Evolutionary conservation across 1,140 invertebrate species (phyloP).

Genomic region (Pseudomyrmex dendroicus): DNA sequence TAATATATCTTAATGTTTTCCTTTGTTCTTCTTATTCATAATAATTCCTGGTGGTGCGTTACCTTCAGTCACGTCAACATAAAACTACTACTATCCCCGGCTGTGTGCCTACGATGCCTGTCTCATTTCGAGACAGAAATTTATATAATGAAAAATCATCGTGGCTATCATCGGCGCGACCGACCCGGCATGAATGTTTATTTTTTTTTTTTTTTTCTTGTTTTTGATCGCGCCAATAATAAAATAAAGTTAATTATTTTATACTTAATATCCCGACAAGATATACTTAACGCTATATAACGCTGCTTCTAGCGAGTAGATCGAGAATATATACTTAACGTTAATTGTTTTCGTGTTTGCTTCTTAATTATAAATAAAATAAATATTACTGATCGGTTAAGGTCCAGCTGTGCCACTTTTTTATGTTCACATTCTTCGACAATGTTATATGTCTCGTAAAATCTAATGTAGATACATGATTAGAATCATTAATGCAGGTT

Average conservation of each 20-base stretch:
- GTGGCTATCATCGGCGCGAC: too few species aligned
- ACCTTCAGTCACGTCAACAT: neutral
- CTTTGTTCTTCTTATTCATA: constrained; percentile 34
- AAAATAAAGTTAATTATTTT: too few species aligned
- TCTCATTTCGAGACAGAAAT: too few species aligned
- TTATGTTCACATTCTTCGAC: constrained; percentile 70
- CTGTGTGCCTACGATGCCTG: too few species aligned
- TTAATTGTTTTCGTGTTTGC: constrained; percentile 35
- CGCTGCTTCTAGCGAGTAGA: constrained; percentile 27
- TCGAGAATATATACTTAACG: constrained; percentile 65
- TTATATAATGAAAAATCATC: too few species aligned
- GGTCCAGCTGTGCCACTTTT: constrained; percentile 50
- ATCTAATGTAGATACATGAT: constrained; percentile 42
- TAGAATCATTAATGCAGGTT: constrained; percentile 73
- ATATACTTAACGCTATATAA: too few species aligned
- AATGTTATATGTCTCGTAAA: constrained; percentile 65
- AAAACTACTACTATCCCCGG: too few species aligned
- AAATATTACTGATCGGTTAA: constrained; percentile 73
- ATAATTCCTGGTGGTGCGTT: neutral
- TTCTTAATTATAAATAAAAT: constrained; percentile 68
- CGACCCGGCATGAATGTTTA: too few species aligned
- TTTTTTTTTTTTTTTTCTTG: too few species aligned
- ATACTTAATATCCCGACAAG: too few species aligned
- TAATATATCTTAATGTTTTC: constrained; percentile 55
- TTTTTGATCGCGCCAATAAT: too few species aligned